Evolutionary conservation across 2,888 invertebrate species (phyloP).

Genomic region (Conops quadrifasciatus): DNA sequence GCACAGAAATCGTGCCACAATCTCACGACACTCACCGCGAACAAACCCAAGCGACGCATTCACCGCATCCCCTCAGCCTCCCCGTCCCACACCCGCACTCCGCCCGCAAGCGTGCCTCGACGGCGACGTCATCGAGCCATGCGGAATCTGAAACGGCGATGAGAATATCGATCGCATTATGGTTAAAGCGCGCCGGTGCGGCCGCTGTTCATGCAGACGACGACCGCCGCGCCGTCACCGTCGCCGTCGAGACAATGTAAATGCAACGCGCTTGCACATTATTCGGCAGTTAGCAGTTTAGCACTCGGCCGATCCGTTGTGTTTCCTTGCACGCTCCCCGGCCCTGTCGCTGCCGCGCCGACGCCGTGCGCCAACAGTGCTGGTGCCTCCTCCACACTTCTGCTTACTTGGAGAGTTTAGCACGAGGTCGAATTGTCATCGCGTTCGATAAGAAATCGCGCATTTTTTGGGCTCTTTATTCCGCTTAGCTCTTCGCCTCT

Average conservation of each 20-base stretch:
- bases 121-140: neutral
- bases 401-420: conserved; percentile 17
- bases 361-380: neutral
- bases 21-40: conserved; percentile 47
- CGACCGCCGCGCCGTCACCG: neutral
- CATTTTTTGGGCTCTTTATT: neutral
- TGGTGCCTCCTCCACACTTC: conserved; percentile 9
- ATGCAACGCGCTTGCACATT: conserved; percentile 13
- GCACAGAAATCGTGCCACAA: conserved; percentile 44
- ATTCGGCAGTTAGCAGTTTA: conserved; percentile 33
- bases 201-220: neutral
- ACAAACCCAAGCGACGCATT: too few species aligned
- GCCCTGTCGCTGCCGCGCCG: too few species aligned
- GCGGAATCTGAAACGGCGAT: too few species aligned
- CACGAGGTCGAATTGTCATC: conserved; percentile 35
- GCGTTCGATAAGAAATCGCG: conserved; percentile 29
- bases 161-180: neutral
- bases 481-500: neutral
- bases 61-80: conserved; percentile 5
- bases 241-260: neutral
- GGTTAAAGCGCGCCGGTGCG: neutral
- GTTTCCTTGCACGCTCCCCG: neutral
- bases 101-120: neutral
- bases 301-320: conserved; percentile 1
- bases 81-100: conserved; percentile 2